A percentile compares a stretch with the other conserved stretches of the same genome.
Conservation (phyloP, 2,888 invertebrate species). For the Sicus ferrugineus region DNA sequence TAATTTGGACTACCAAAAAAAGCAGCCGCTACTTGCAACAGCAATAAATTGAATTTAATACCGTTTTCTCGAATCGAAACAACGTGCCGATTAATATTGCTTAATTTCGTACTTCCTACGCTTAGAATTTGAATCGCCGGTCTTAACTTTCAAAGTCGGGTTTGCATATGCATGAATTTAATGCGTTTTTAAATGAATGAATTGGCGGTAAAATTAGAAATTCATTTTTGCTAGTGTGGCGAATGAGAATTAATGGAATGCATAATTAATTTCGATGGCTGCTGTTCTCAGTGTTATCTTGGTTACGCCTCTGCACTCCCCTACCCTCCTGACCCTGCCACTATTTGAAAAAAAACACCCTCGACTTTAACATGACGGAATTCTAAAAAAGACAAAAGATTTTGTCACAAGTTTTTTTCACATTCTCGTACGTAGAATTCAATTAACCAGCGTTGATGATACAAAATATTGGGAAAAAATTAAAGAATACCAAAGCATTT, state of each 20-base stretch:
- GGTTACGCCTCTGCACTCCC: not conserved
- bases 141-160: not conserved
- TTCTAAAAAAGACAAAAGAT: not conserved
- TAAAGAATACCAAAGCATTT: conserved; percentile 39
- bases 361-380: not conserved
- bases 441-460: conserved; percentile 1
- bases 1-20: too few species aligned
- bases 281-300: not conserved
- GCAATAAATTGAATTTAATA: too few species aligned
- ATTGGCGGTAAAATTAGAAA: conserved; percentile 2
- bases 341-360: not conserved
- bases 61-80: too few species aligned
- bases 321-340: not conserved
- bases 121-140: not conserved
- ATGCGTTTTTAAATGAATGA: conserved; percentile 23
- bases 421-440: not conserved
- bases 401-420: not conserved
- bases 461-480: not conserved
- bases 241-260: conserved; percentile 1
- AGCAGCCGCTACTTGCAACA: too few species aligned
- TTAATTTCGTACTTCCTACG: conserved; percentile 23
- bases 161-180: conserved; percentile 1
- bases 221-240: conserved; percentile 2
- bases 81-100: too few species aligned
- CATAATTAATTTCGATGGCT: conserved; percentile 21